Percentiles rank a stretch among this genome's conserved stretches.
These are phyloP conservation scores for Idaea straminata DNA, from an alignment of 2,888 invertebrate species.

Conservation along the genomic window DNA sequence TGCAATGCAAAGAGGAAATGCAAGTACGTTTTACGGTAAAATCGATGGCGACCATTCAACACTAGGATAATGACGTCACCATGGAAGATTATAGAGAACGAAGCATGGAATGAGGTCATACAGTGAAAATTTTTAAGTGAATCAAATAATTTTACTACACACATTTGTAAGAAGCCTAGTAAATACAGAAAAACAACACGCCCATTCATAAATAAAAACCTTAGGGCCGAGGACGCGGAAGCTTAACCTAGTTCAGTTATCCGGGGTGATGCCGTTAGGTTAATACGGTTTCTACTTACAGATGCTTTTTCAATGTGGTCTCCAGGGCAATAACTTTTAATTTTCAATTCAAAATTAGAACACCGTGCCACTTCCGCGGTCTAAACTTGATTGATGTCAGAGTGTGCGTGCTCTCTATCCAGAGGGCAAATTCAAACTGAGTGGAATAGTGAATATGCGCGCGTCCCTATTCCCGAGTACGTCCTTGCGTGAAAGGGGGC, in stretches of 20 bases:
- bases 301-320: slow-evolving; percentile 60
- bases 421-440: slow-evolving; percentile 63
- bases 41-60: slow-evolving; percentile 36
- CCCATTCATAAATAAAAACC: slow-evolving; percentile 67
- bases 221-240: slow-evolving; percentile 66
- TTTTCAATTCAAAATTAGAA: slow-evolving; percentile 37
- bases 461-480: slow-evolving; percentile 71
- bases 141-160: slow-evolving; percentile 23
- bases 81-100: slow-evolving; percentile 18
- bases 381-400: slow-evolving; percentile 36
- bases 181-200: slow-evolving; percentile 47
- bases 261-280: slow-evolving; percentile 26
- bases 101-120: slow-evolving; percentile 18
- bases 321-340: slow-evolving; percentile 55
- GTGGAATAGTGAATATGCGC: slow-evolving; percentile 65
- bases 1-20: slow-evolving; percentile 31
- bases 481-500: slow-evolving; percentile 75
- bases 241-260: slow-evolving; percentile 67
- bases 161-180: slow-evolving; percentile 14
- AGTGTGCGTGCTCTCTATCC: slow-evolving; percentile 56
- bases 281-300: slow-evolving; percentile 55
- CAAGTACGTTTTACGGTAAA: slow-evolving; percentile 37
- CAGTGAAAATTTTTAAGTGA: slow-evolving; percentile 19
- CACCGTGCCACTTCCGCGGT: slow-evolving; percentile 52
- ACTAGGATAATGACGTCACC: slow-evolving; percentile 42